Conservation (phyloP, 2,888 invertebrate species). For the Alsophila aescularia region DNA sequence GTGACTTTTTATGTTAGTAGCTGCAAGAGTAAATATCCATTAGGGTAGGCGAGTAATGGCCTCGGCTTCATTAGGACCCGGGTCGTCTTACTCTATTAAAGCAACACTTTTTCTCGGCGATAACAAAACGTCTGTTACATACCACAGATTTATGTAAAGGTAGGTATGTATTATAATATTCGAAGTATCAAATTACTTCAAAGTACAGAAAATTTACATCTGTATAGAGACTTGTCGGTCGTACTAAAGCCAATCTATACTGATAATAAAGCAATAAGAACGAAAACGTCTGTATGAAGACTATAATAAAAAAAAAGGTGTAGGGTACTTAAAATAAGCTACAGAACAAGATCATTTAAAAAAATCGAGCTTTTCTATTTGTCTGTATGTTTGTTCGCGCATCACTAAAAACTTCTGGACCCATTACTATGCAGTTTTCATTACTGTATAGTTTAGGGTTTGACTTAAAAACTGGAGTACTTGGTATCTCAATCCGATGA, state of each 20-base stretch:
- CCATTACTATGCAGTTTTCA: no score
- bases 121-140: constrained; percentile 24
- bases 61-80: constrained; percentile 62
- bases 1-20: constrained; percentile 68
- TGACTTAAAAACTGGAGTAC: no score
- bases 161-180: not conserved
- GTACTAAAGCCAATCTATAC: constrained; percentile 3
- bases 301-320: no score
- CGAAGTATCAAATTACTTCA: not conserved
- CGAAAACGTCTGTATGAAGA: no score
- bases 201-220: constrained; percentile 4
- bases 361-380: no score
- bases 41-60: constrained; percentile 68
- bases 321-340: no score
- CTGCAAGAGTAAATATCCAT: constrained; percentile 71
- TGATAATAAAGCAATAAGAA: no score
- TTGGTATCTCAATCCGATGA: no score
- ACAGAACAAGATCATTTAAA: no score
- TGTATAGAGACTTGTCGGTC: not conserved
- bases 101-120: constrained; percentile 47
- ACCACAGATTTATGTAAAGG: constrained; percentile 31
- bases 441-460: no score
- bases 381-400: no score
- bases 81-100: constrained; percentile 61
- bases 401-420: no score